Evolutionary conservation across 2,113 vertebrate genomes (phyloP).

Genomic region (Hassar affinis): DNA sequence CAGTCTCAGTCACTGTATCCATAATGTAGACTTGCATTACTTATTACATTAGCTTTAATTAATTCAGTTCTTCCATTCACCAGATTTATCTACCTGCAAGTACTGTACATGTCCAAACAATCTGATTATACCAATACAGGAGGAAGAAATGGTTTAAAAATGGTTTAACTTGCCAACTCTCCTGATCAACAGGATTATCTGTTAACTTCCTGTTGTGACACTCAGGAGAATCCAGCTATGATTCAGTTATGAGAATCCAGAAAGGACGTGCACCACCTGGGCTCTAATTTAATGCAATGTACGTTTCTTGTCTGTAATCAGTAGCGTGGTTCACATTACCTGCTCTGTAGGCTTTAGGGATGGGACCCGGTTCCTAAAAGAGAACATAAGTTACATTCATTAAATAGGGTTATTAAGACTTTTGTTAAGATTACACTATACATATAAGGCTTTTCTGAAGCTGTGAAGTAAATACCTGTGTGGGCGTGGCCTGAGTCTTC

Average conservation of each 20-base stretch:
- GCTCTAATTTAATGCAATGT: no score
- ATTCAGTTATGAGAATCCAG: background rate
- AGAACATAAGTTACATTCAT: background rate
- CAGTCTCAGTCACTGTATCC: background rate
- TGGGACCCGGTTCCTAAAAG: constrained; percentile 11
- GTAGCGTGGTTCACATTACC: background rate
- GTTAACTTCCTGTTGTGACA: background rate
- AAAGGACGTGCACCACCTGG: background rate
- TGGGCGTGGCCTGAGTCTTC: background rate
- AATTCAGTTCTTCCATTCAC: background rate
- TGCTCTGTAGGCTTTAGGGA: background rate
- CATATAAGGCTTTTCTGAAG: background rate
- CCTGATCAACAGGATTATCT: background rate
- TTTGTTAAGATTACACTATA: background rate
- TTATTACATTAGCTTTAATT: background rate
- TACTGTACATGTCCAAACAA: background rate
- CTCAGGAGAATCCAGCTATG: no score
- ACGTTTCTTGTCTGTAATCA: background rate
- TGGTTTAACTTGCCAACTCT: background rate
- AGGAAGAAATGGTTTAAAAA: background rate
- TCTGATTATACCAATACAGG: background rate
- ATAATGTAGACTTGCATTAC: background rate
- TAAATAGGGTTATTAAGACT: background rate
- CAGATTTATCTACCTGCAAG: background rate
- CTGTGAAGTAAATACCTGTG: constrained; percentile 24